Conservation (phyloP, 2,113 vertebrate genomes). For the Saimiri boliviensis region DNA sequence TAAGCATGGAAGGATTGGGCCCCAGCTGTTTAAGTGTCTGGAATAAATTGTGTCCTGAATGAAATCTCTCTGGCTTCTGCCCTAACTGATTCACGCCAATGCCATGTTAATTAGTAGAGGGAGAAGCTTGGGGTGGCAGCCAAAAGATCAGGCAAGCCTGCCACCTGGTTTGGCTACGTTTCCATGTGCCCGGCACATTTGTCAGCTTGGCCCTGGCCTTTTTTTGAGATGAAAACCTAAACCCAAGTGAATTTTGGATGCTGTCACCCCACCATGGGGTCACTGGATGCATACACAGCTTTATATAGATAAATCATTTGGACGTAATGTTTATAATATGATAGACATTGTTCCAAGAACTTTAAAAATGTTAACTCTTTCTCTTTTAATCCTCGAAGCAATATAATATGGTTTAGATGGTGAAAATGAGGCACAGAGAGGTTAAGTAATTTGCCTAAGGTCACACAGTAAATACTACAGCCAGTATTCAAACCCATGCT, state of each 20-base stretch:
- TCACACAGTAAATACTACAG: background rate
- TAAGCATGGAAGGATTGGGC: slow-evolving; percentile 26
- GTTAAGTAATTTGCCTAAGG: background rate
- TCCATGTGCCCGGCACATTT: slow-evolving; percentile 32
- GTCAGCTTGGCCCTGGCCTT: background rate
- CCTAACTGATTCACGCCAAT: slow-evolving; percentile 46
- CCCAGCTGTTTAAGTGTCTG: slow-evolving; percentile 70
- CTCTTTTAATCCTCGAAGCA: background rate
- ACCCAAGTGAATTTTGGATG: background rate
- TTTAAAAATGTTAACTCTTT: background rate
- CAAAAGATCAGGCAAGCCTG: slow-evolving; percentile 10
- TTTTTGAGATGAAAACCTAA: background rate
- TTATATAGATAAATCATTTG: background rate
- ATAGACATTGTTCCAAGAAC: background rate
- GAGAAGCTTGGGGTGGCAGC: slow-evolving; percentile 28
- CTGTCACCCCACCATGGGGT: background rate
- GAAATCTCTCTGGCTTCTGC: slow-evolving; percentile 53
- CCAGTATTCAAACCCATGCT: background rate
- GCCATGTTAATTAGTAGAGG: slow-evolving; percentile 60
- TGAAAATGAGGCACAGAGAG: background rate
- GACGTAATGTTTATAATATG: background rate
- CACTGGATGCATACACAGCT: background rate
- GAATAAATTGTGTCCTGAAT: slow-evolving; percentile 69
- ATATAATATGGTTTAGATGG: background rate
- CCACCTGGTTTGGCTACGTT: slow-evolving; percentile 61